Conservation (phyloP, 2,797 vertebrate species). For the Antennarius maculatus region DNA sequence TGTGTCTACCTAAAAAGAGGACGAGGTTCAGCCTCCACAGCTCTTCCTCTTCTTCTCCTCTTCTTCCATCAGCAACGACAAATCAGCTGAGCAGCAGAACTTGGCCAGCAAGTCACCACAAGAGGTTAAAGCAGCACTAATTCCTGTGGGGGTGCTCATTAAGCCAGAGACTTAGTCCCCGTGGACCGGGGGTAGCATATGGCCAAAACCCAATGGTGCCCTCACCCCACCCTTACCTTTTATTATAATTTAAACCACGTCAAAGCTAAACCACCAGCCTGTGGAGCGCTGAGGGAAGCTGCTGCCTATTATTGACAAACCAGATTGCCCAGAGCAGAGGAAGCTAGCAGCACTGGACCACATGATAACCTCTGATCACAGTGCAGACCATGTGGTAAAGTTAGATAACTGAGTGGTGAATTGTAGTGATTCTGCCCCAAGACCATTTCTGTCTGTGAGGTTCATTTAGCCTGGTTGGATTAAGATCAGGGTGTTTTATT, state of each 20-base stretch:
- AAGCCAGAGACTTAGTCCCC: constrained; percentile 53
- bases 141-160: constrained; percentile 57
- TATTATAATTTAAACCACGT: constrained; percentile 55
- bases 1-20: not conserved
- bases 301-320: constrained; percentile 39
- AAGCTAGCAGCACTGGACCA: constrained; percentile 6
- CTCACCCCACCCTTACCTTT: not conserved
- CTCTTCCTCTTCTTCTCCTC: constrained; percentile 6
- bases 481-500: constrained; percentile 44
- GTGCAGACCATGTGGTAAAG: constrained; percentile 9
- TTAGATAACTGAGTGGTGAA: constrained; percentile 26
- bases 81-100: constrained; percentile 44
- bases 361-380: constrained; percentile 8
- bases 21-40: not conserved
- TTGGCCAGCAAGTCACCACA: constrained; percentile 53
- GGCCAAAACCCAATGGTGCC: constrained; percentile 21
- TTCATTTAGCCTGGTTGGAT: constrained; percentile 22
- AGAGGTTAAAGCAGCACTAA: constrained; percentile 55
- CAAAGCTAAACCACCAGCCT: constrained; percentile 39
- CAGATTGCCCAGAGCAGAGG: constrained; percentile 26
- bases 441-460: constrained; percentile 16
- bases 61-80: constrained; percentile 25
- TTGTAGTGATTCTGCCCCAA: constrained; percentile 1
- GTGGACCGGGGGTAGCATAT: constrained; percentile 47
- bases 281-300: constrained; percentile 42